Conservation (phyloP, 2,797 vertebrate genomes). For the Rhinogobio ventralis region DNA sequence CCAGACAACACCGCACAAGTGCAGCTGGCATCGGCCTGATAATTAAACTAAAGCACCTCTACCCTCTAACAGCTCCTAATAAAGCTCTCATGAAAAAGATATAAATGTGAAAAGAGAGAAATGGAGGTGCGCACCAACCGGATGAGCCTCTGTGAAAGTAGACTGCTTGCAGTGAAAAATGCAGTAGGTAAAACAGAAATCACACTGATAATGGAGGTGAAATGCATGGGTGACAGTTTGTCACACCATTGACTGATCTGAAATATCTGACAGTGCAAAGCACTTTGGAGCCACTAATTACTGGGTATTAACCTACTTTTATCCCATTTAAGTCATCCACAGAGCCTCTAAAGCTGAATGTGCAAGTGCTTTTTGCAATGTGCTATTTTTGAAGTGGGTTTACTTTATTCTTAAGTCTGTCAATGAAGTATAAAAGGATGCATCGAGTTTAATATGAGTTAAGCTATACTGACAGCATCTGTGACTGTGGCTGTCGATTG, state of each 20-base stretch:
- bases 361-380: constrained; percentile 4
- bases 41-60: constrained; percentile 50
- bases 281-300: constrained; percentile 34
- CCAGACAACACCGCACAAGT: constrained; percentile 34
- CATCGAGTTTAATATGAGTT: not conserved
- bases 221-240: constrained; percentile 29
- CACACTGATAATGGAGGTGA: constrained; percentile 12
- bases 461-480: constrained; percentile 16
- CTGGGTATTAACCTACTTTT: constrained; percentile 29
- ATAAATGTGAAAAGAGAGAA: constrained; percentile 31
- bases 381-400: constrained; percentile 1
- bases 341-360: not conserved
- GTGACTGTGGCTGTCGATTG: not conserved
- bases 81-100: constrained; percentile 43
- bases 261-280: constrained; percentile 34
- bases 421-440: constrained; percentile 16
- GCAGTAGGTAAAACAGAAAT: constrained; percentile 25
- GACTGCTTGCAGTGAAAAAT: not conserved
- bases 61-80: constrained; percentile 41
- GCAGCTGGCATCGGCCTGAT: constrained; percentile 38
- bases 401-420: constrained; percentile 11
- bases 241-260: constrained; percentile 29
- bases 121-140: not conserved
- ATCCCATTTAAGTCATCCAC: constrained; percentile 18
- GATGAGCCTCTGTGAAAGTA: constrained; percentile 1